phyloP scores from a whole-genome alignment of 37 sponge, comb jelly and placozoan species.

The Eunapius fragilis region DNA sequence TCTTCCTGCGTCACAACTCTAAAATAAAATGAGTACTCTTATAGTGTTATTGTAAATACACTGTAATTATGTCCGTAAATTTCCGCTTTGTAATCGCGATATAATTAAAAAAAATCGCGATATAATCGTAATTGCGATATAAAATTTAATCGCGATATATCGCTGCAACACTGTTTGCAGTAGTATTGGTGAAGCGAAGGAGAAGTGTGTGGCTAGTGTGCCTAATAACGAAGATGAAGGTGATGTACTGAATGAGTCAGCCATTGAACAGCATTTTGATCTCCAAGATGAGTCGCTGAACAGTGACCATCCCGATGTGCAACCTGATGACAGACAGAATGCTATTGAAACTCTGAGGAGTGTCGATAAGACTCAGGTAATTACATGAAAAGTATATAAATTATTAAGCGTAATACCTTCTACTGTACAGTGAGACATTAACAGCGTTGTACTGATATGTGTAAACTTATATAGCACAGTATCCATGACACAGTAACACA shows the following conservation, averaged over 20 bases:
- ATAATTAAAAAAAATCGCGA: too few species aligned
- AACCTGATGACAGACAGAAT: neutral
- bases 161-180: too few species aligned
- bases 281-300: neutral
- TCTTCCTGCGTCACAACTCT: too few species aligned
- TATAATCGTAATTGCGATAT: too few species aligned
- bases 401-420: too few species aligned
- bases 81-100: too few species aligned
- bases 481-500: neutral
- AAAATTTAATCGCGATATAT: too few species aligned
- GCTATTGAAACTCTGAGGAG: neutral
- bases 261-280: neutral
- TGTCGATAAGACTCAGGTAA: too few species aligned
- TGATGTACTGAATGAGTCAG: neutral
- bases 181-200: neutral
- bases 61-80: too few species aligned
- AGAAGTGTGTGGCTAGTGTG: neutral
- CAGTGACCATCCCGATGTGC: neutral
- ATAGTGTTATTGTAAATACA: too few species aligned
- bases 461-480: neutral
- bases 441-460: neutral
- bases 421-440: neutral
- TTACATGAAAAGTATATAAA: too few species aligned
- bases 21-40: too few species aligned
- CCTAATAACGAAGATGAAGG: neutral